Conservation (phyloP, 2,888 invertebrate genomes). For the Euplagia quadripunctaria region DNA sequence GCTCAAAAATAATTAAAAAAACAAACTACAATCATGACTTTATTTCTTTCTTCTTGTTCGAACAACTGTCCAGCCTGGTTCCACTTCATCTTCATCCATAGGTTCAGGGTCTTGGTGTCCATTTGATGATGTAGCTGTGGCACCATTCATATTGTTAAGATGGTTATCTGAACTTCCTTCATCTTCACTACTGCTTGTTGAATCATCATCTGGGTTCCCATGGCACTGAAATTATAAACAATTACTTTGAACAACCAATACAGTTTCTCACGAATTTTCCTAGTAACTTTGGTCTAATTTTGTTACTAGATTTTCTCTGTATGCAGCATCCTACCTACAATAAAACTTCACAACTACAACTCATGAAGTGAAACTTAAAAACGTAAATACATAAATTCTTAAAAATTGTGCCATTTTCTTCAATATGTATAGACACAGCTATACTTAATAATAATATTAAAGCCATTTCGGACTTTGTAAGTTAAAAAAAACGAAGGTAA, state of each 20-base stretch:
- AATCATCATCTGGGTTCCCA: slow-evolving; percentile 82
- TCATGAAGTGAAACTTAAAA: too few relatives aligned
- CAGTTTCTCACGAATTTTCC: neutral
- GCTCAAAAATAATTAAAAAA: slow-evolving; percentile 29
- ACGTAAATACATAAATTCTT: too few relatives aligned
- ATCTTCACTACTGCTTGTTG: slow-evolving; percentile 78
- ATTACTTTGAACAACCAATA: neutral
- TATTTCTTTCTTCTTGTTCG: slow-evolving; percentile 85
- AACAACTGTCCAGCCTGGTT: slow-evolving; percentile 91
- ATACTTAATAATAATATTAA: too few relatives aligned
- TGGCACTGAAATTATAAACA: slow-evolving; percentile 68
- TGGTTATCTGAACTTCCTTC: slow-evolving; percentile 69
- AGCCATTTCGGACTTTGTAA: too few relatives aligned
- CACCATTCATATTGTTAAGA: slow-evolving; percentile 62
- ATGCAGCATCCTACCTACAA: too few relatives aligned
- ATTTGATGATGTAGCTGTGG: slow-evolving; percentile 59
- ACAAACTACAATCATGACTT: slow-evolving; percentile 35
- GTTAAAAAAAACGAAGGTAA: too few relatives aligned
- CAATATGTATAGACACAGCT: too few relatives aligned
- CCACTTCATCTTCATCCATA: slow-evolving; percentile 82
- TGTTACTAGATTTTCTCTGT: neutral
- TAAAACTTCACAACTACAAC: too few relatives aligned
- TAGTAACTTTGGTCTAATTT: neutral
- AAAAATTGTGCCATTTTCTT: too few relatives aligned
- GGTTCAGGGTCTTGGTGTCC: slow-evolving; percentile 64